Percentiles rank a stretch among this genome's conserved stretches.
Evolutionary conservation across 2,797 vertebrate genomes (phyloP).

Genomic region (Lithobates sylvaticus): DNA sequence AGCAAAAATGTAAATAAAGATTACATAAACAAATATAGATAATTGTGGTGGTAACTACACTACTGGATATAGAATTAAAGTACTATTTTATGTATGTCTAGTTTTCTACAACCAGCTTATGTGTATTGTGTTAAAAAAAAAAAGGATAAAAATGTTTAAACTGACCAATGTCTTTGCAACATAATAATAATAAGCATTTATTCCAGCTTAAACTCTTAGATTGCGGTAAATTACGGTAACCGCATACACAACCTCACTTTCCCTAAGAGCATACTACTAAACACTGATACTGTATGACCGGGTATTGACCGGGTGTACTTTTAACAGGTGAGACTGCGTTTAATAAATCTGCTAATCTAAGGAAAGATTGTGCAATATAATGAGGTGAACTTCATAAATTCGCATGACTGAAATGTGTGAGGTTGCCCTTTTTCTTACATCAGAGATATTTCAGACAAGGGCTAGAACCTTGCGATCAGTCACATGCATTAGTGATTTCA

Average conservation of each 20-base stretch:
- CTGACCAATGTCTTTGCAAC: background rate
- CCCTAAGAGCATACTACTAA: background rate
- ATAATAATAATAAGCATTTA: background rate
- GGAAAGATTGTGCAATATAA: background rate
- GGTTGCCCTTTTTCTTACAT: background rate
- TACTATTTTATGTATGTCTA: too few species aligned
- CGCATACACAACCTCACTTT: background rate
- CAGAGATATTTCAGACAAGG: background rate
- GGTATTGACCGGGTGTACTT: background rate
- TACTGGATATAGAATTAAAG: too few species aligned
- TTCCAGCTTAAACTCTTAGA: too few species aligned
- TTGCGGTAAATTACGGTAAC: background rate
- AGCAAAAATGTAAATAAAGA: too few species aligned
- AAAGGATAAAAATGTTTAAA: too few species aligned
- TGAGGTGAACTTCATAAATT: background rate
- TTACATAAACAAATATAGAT: too few species aligned
- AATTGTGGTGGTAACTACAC: too few species aligned
- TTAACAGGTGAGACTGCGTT: background rate
- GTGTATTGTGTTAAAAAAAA: too few species aligned
- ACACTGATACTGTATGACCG: background rate
- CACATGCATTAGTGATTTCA: background rate
- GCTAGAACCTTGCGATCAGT: background rate
- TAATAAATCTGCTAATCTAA: background rate
- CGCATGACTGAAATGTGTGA: slow-evolving; percentile 5
- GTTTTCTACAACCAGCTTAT: too few species aligned